Conservation (phyloP, 2,113 vertebrate species). For the Aegotheles bennettii region DNA sequence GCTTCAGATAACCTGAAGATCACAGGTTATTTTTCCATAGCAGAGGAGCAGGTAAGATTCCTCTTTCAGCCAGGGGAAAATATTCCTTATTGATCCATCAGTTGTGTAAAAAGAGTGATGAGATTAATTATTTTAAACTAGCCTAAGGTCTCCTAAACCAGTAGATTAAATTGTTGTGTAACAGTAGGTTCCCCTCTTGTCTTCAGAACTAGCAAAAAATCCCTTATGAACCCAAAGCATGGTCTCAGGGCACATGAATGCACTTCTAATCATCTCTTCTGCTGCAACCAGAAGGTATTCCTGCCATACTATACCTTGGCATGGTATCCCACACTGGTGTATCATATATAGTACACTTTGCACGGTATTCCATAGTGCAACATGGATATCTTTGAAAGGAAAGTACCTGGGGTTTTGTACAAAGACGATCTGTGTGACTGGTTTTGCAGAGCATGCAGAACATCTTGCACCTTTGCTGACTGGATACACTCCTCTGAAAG, state of each 20-base stretch:
- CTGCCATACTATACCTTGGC: not conserved
- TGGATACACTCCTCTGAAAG: not conserved
- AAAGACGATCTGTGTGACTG: fast-evolving
- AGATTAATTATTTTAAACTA: not conserved
- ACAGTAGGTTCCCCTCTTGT: not conserved
- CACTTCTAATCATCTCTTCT: not conserved
- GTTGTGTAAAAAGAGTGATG: not conserved
- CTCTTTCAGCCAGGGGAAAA: not conserved
- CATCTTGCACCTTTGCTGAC: not conserved
- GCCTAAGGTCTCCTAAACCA: not conserved
- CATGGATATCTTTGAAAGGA: not conserved
- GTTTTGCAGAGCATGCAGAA: not conserved
- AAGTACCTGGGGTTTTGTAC: not conserved
- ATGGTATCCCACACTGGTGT: not conserved
- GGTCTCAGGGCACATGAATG: not conserved
- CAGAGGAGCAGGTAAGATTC: not conserved
- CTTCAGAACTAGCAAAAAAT: not conserved
- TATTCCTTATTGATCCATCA: not conserved
- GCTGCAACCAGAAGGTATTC: not conserved
- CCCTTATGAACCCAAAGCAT: not conserved
- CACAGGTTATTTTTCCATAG: not conserved
- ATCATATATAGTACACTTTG: not conserved
- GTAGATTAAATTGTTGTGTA: not conserved
- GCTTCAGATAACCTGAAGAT: not conserved
- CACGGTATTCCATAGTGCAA: no score